Base-by-base conservation (phyloP, 2,797 vertebrate species). In the Pseudochaenichthys georgianus region DNA sequence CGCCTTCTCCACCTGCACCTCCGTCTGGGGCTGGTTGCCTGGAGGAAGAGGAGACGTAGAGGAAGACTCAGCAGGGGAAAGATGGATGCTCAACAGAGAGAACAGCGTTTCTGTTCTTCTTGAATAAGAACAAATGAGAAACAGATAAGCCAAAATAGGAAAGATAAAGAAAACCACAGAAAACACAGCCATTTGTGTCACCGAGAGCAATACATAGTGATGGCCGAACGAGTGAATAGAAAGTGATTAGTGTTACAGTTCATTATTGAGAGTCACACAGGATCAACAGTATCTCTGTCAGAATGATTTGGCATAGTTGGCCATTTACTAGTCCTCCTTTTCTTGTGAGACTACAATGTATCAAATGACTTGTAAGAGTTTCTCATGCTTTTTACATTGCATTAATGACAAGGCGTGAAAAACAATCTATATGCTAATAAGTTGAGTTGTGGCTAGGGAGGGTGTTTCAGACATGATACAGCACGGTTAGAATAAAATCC, bases 1-100 rank as follows among this genome's bases (percentile, higher is more conserved):
- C 71, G 94, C 93, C 34, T 94, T 96, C 88, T 96, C 95, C 38
- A 95, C 93, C 80, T 95, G 95, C 41, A 87, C 94, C 71, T 96
- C 94, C 0, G 84, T 84, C 77, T 92, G 89, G 0, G 95, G 94
- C 86, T 94, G 90, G 60, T 70, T 88, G 54, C 92, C 93, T 95
- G 72, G 3, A 78, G 43, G 34, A 38, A 38, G 43, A 60, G 45
- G 45, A 64, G 64, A 68, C 42, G 58, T 2, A 38, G 23, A 38
- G 23, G 13, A 9, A 53, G 28, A 21, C 10, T 67, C 17, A 55
- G 41, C 1, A 3, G 34, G 1, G 9, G 16, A 46, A 68, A 67
- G 69, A 47, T 3, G 42, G 66, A 67, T 41, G 45, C 48, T 45
- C 16, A 67, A 42, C 12, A 57, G 7, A 21, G 50, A 78, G 58